Evolutionary conservation across 2,797 vertebrate genomes (phyloP).

Genomic region (Sparus aurata): DNA sequence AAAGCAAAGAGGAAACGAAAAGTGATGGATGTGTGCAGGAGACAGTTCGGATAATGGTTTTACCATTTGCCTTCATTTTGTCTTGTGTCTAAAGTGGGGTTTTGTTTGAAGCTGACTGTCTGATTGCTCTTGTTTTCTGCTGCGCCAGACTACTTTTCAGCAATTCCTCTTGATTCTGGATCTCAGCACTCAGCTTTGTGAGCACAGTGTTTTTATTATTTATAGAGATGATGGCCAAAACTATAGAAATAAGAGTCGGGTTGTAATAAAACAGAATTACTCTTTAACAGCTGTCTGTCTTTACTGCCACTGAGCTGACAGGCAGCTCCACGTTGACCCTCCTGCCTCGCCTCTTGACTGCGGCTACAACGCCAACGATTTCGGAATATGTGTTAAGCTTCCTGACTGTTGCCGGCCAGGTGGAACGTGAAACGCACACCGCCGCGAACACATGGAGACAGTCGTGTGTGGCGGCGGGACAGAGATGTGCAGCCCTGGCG

Average conservation of each 20-base stretch:
- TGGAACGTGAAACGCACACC: constrained; percentile 55
- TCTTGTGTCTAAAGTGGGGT: constrained; percentile 1
- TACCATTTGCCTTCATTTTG: constrained; percentile 26
- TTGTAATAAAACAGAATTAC: constrained; percentile 6
- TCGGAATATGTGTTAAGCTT: constrained; percentile 10
- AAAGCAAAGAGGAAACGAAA: constrained; percentile 2
- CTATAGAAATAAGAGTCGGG: background rate
- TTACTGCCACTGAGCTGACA: background rate
- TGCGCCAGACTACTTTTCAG: background rate
- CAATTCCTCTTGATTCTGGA: background rate
- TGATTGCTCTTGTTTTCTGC: background rate
- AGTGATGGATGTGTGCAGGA: constrained; percentile 23
- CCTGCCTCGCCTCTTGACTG: background rate
- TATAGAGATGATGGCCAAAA: constrained; percentile 3
- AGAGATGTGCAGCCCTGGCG: constrained; percentile 62
- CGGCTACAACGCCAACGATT: background rate
- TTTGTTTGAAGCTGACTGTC: background rate
- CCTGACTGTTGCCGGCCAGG: constrained; percentile 33
- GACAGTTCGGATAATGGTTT: constrained; percentile 10
- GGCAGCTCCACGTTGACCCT: background rate
- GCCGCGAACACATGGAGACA: constrained; percentile 49
- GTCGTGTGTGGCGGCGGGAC: constrained; percentile 33
- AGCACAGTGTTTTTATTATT: constrained; percentile 1
- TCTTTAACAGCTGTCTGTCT: background rate
- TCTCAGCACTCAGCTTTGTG: constrained; percentile 1